Percentiles rank a stretch among this genome's conserved stretches.
These are phyloP conservation scores for Gasteruption jaculator DNA, from an alignment of 2,888 invertebrate species.

Conservation along the genomic window DNA sequence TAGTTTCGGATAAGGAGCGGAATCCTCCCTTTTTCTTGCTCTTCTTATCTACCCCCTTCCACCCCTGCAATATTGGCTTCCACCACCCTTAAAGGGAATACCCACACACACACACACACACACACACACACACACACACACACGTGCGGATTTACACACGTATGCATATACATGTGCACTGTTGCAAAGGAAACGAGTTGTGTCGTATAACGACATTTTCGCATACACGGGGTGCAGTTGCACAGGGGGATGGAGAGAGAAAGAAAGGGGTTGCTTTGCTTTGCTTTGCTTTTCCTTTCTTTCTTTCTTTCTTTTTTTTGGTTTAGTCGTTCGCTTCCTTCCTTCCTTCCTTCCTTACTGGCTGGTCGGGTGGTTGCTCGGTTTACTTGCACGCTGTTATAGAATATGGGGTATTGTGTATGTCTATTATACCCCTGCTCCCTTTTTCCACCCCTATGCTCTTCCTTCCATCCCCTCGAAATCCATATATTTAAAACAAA, in stretches of 20 bases:
- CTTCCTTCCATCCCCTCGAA: slow-evolving; percentile 22
- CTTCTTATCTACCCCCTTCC: too few species aligned
- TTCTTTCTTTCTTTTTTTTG: slow-evolving; percentile 9
- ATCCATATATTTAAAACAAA: slow-evolving; percentile 52
- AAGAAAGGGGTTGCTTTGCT: slow-evolving; percentile 13
- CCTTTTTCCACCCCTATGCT: slow-evolving; percentile 23
- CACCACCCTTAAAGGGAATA: too few species aligned
- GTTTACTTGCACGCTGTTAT: slow-evolving; percentile 24
- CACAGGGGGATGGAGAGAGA: slow-evolving; percentile 14
- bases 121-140: too few species aligned
- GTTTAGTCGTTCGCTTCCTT: slow-evolving; percentile 3
- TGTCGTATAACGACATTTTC: slow-evolving; percentile 37
- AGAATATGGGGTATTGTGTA: slow-evolving; percentile 46
- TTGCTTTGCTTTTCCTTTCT: slow-evolving; percentile 8
- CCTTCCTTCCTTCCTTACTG: slow-evolving; percentile 5
- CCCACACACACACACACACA: too few species aligned
- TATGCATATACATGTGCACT: slow-evolving; percentile 10
- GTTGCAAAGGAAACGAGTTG: slow-evolving; percentile 43
- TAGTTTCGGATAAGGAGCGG: too few species aligned
- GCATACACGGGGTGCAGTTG: slow-evolving; percentile 20
- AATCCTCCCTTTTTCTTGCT: too few species aligned
- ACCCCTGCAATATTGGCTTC: too few species aligned
- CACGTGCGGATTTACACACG: slow-evolving; percentile 20
- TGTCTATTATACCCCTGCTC: slow-evolving; percentile 27
- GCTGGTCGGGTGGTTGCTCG: slow-evolving; percentile 16